Percentiles rank a stretch among this genome's conserved stretches.
Evolutionary conservation across 2,113 vertebrate genomes (phyloP).

Genomic region (Apistogramma diplotaenia): DNA sequence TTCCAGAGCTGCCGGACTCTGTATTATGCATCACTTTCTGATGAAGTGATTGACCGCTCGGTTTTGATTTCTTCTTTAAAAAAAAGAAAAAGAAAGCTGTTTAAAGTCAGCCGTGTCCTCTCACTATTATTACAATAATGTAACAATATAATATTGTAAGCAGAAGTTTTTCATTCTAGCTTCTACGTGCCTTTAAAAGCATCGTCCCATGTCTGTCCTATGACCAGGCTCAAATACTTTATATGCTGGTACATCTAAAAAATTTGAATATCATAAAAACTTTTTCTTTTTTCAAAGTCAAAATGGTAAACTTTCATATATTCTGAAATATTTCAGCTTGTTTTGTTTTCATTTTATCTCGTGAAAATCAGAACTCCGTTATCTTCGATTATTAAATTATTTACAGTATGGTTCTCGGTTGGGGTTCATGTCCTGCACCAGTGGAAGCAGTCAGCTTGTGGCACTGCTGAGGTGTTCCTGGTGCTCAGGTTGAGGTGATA

Average conservation of each 20-base stretch:
- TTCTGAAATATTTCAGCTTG: background rate
- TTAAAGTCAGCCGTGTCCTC: background rate
- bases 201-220: background rate
- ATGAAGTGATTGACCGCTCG: background rate
- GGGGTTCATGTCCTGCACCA: rapidly evolving
- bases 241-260: background rate
- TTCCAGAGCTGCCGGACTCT: background rate
- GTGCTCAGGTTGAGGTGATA: background rate
- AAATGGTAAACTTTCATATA: background rate
- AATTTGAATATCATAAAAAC: background rate
- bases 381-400: rapidly evolving
- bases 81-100: too few relatives aligned
- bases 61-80: background rate
- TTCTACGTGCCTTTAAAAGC: background rate
- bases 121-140: background rate
- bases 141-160: background rate
- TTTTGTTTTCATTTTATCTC: rapidly evolving
- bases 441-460: background rate
- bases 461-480: background rate
- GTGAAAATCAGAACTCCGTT: background rate
- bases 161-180: background rate
- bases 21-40: background rate
- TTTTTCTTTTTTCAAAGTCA: too few relatives aligned
- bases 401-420: rapidly evolving
- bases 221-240: background rate